Evolutionary conservation across 1,140 invertebrate species (phyloP).

Genomic region (Drosophila auraria): DNA sequence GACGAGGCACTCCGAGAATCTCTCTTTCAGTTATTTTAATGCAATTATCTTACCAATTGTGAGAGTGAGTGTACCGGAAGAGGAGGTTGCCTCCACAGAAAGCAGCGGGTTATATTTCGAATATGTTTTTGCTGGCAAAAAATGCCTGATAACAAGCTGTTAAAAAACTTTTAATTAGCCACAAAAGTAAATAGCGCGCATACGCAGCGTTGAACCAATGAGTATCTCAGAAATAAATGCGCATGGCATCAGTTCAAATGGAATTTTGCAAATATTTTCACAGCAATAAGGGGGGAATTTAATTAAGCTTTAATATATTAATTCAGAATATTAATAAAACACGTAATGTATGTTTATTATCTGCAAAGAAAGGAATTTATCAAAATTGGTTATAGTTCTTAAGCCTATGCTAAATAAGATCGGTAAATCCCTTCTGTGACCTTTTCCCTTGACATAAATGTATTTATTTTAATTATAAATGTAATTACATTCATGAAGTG

Average conservation of each 20-base stretch:
- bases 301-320: not conserved
- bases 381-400: too few relatives aligned
- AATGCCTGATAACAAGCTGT: slow-evolving; percentile 30
- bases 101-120: slow-evolving; percentile 5
- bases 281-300: not conserved
- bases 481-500: not conserved
- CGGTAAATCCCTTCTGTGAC: too few relatives aligned
- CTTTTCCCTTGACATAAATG: not conserved
- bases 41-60: slow-evolving; percentile 71
- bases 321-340: not conserved
- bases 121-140: slow-evolving; percentile 20
- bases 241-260: not conserved
- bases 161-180: slow-evolving; percentile 75
- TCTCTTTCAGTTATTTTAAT: slow-evolving; percentile 54
- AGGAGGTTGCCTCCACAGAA: slow-evolving; percentile 1
- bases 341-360: too few relatives aligned
- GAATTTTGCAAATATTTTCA: slow-evolving; percentile 7
- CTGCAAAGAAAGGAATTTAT: too few relatives aligned
- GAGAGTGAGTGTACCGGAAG: slow-evolving; percentile 10
- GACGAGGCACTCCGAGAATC: slow-evolving; percentile 42
- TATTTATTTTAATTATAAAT: not conserved
- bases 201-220: slow-evolving; percentile 48
- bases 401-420: too few relatives aligned
- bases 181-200: slow-evolving; percentile 56
- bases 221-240: slow-evolving; percentile 23